A percentile compares a stretch with the other conserved stretches of the same genome.
phyloP scores from a whole-genome alignment of 2,888 invertebrate genomes.

The Liodrosophila aerea region DNA sequence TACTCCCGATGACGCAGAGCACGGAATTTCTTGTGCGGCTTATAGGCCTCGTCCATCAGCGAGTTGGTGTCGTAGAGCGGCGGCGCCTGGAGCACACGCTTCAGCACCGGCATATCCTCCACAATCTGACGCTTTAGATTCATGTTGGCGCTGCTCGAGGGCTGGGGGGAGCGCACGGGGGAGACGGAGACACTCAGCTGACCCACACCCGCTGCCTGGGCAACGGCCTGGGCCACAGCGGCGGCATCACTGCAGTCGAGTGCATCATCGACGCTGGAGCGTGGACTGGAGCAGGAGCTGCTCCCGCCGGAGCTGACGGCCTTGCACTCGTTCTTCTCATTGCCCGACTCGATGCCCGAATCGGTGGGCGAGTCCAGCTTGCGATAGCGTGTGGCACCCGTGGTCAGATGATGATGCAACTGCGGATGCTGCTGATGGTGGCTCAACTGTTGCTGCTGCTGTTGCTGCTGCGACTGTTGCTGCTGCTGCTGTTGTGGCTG shows the following conservation, averaged over 20 bases:
- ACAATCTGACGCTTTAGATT: conserved; percentile 84
- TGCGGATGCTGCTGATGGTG: conserved; percentile 71
- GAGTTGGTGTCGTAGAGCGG: conserved; percentile 95
- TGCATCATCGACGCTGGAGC: conserved; percentile 92
- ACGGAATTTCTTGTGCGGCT: conserved; percentile 97
- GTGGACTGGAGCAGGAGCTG: conserved; percentile 92
- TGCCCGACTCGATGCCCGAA: conserved; percentile 96
- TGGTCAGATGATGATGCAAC: conserved; percentile 71
- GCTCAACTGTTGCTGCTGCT: conserved; percentile 48
- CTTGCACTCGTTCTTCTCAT: conserved; percentile 92
- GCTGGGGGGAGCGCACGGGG: conserved; percentile 81
- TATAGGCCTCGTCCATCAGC: conserved; percentile 96
- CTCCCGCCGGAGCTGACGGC: conserved; percentile 88
- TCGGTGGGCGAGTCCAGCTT: conserved; percentile 96
- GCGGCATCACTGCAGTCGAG: conserved; percentile 83
- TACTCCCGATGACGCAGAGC: conserved; percentile 91
- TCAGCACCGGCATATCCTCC: conserved; percentile 96
- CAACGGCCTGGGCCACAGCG: conserved; percentile 48
- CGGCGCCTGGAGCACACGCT: conserved; percentile 95
- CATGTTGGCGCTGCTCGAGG: conserved; percentile 68
- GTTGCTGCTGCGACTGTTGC: conserved; percentile 60
- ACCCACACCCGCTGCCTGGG: conserved; percentile 53
- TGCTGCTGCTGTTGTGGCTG: conserved; percentile 51
- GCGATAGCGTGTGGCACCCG: conserved; percentile 85
- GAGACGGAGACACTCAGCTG: conserved; percentile 76